Evolutionary conservation across 2,888 invertebrate species (phyloP).

Genomic region (Sarcophaga rosellei): DNA sequence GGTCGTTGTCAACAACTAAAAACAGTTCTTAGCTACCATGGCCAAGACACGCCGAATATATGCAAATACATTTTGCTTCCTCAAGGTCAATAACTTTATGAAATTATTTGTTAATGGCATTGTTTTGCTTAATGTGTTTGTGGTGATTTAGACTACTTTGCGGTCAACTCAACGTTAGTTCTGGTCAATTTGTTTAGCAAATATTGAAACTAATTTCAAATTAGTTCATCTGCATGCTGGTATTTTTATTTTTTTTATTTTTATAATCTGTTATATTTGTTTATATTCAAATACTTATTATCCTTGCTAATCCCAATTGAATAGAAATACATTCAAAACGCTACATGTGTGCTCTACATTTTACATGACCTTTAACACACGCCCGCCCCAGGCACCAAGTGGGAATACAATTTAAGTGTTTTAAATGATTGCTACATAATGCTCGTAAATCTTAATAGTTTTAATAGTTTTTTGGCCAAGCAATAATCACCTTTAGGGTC

Average conservation of each 20-base stretch:
- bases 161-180: slow-evolving; percentile 54
- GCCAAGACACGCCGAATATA: background rate
- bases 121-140: slow-evolving; percentile 22
- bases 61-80: slow-evolving; percentile 21
- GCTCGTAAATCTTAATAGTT: too few species aligned
- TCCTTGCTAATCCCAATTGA: slow-evolving; percentile 38
- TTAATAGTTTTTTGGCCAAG: background rate
- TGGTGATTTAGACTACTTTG: background rate
- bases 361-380: slow-evolving; percentile 65
- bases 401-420: too few species aligned
- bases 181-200: slow-evolving; percentile 55
- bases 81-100: slow-evolving; percentile 68
- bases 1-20: background rate
- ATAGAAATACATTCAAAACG: slow-evolving; percentile 42
- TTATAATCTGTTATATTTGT: background rate
- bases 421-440: too few species aligned
- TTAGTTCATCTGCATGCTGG: slow-evolving; percentile 36
- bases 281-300: slow-evolving; percentile 21
- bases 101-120: slow-evolving; percentile 69
- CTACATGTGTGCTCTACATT: slow-evolving; percentile 76
- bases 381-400: background rate
- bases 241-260: slow-evolving; percentile 32
- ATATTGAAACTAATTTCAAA: slow-evolving; percentile 16
- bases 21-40: background rate
- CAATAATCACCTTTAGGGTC: slow-evolving; percentile 68